Conservation (phyloP, 1,140 invertebrate species). For the Diachasmimorpha longicaudata region DNA sequence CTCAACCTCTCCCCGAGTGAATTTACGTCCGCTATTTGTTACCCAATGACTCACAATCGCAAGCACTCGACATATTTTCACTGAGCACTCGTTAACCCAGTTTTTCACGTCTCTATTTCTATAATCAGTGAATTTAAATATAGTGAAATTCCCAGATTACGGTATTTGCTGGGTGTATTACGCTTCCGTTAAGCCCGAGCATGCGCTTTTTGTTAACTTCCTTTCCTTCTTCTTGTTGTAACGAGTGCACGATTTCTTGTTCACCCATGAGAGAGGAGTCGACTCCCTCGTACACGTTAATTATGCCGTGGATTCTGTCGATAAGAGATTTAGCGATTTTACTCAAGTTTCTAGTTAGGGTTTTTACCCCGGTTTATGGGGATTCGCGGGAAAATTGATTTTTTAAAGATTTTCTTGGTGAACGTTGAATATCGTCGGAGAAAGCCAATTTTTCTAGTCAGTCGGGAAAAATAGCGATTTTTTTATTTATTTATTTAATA, state of each 20-base stretch:
- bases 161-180: background rate
- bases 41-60: no score
- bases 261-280: background rate
- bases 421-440: background rate
- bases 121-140: background rate
- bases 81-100: background rate
- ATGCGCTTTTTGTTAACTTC: background rate
- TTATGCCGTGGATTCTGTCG: background rate
- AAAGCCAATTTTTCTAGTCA: background rate
- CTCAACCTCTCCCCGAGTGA: no score
- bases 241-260: background rate
- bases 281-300: background rate
- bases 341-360: background rate
- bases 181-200: background rate
- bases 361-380: background rate
- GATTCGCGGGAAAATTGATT: background rate
- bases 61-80: background rate
- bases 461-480: no score
- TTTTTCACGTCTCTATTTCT: background rate
- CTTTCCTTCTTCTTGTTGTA: background rate
- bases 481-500: no score
- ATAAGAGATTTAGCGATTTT: background rate
- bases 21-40: no score
- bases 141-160: background rate
- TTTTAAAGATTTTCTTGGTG: no score